Conservation (phyloP, 2,888 invertebrate species). For the Drosophila rellima region DNA sequence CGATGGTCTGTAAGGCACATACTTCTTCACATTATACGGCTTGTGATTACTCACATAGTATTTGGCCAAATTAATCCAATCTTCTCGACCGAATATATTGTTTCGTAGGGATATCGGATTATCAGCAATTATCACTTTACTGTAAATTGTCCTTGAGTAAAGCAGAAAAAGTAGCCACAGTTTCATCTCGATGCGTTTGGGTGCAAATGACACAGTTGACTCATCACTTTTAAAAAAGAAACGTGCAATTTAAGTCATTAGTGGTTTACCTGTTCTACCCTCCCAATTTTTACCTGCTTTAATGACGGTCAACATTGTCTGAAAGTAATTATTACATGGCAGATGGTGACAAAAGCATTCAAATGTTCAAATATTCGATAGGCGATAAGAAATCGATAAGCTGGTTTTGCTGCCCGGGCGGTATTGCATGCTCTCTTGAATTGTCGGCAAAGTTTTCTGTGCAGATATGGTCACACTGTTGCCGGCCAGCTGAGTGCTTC, state of each 20-base stretch:
- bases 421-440: not conserved
- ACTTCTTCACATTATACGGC: constrained; percentile 55
- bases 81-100: constrained; percentile 43
- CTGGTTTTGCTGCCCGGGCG: too few species aligned
- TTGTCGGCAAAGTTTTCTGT: not conserved
- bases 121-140: not conserved
- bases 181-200: constrained; percentile 44
- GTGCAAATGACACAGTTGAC: constrained; percentile 29
- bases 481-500: constrained; percentile 50
- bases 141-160: not conserved
- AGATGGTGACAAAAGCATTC: constrained; percentile 15
- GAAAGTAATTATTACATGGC: constrained; percentile 15
- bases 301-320: constrained; percentile 1
- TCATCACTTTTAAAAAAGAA: constrained; percentile 21
- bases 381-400: too few species aligned
- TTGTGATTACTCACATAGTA: constrained; percentile 55
- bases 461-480: constrained; percentile 47
- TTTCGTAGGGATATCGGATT: constrained; percentile 24
- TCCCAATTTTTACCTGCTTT: constrained; percentile 37
- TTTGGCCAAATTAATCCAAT: constrained; percentile 63
- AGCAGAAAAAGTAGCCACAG: constrained; percentile 14
- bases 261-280: constrained; percentile 46
- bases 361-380: too few species aligned
- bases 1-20: constrained; percentile 59
- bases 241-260: constrained; percentile 15